Conservation (phyloP, 1,140 invertebrate species). For the Procambarus virginalis region DNA sequence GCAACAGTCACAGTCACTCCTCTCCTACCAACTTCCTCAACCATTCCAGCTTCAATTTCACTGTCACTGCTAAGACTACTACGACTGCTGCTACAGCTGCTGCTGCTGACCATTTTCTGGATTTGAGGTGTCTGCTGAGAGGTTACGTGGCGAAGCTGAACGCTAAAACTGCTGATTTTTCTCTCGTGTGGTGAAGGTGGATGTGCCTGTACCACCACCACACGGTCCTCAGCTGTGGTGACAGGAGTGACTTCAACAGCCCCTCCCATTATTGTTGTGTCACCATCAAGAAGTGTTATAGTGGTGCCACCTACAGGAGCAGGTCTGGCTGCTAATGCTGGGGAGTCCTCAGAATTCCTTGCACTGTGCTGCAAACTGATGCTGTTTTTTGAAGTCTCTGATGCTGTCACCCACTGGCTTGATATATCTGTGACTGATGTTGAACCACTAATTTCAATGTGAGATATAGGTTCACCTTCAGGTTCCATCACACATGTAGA, state of each 20-base stretch:
- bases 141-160: conserved; percentile 55
- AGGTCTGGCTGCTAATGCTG: conserved; percentile 45
- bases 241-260: conserved; percentile 17
- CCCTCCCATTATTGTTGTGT: conserved; percentile 37
- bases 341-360: conserved; percentile 17
- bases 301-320: conserved; percentile 49
- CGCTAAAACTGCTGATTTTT: conserved; percentile 54
- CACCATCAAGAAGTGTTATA: conserved; percentile 59
- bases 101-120: conserved; percentile 24
- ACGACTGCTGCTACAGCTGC: conserved; percentile 60
- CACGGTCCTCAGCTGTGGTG: conserved; percentile 4
- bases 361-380: conserved; percentile 32
- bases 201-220: conserved; percentile 50
- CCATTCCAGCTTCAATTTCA: conserved; percentile 35
- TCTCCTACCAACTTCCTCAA: background rate
- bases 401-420: conserved; percentile 56
- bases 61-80: conserved; percentile 62
- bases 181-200: conserved; percentile 16
- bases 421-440: conserved; percentile 52
- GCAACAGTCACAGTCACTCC: conserved; percentile 58
- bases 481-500: conserved; percentile 10
- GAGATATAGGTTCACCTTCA: conserved; percentile 43
- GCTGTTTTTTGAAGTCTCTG: conserved; percentile 42
- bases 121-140: conserved; percentile 13
- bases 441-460: conserved; percentile 64